Percentiles rank a stretch among this genome's conserved stretches.
Evolutionary conservation across 92 coral and sea anemone species (phyloP).

Genomic region (Palythoa grandiflora): DNA sequence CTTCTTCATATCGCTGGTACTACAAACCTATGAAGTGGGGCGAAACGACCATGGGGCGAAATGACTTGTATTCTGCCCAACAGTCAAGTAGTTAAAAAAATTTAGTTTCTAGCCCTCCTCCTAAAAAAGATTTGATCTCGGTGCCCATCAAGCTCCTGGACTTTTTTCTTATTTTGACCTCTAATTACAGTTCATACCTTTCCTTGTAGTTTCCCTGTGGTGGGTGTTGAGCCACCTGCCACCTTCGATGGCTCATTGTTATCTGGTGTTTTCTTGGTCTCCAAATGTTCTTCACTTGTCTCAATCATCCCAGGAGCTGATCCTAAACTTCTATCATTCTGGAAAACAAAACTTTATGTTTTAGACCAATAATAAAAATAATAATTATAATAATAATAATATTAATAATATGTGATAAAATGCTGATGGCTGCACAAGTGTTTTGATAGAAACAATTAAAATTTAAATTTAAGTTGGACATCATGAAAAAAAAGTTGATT

Average conservation of each 20-base stretch:
- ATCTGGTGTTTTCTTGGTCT: neutral
- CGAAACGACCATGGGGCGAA: too few relatives aligned
- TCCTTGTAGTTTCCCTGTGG: conserved; percentile 43
- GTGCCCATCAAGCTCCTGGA: neutral
- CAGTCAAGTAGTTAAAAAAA: too few relatives aligned
- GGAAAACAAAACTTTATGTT: neutral
- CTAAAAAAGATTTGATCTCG: too few relatives aligned
- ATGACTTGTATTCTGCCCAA: too few relatives aligned
- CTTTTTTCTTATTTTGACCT: neutral
- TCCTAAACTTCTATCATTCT: conserved; percentile 26
- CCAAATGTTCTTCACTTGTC: neutral
- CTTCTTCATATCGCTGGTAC: too few relatives aligned
- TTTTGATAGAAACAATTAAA: too few relatives aligned
- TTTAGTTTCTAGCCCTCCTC: too few relatives aligned
- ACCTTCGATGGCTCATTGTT: neutral
- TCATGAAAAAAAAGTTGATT: too few relatives aligned
- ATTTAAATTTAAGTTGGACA: too few relatives aligned
- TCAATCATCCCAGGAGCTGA: conserved; percentile 21
- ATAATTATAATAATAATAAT: neutral
- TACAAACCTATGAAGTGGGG: too few relatives aligned
- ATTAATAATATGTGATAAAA: too few relatives aligned
- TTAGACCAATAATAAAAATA: neutral
- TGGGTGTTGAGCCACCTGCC: conserved; percentile 7
- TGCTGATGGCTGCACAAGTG: too few relatives aligned
- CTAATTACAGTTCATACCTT: conserved; percentile 4